phyloP scores from a whole-genome alignment of 2,888 invertebrate species.

The Phyllotreta cruciferae region DNA sequence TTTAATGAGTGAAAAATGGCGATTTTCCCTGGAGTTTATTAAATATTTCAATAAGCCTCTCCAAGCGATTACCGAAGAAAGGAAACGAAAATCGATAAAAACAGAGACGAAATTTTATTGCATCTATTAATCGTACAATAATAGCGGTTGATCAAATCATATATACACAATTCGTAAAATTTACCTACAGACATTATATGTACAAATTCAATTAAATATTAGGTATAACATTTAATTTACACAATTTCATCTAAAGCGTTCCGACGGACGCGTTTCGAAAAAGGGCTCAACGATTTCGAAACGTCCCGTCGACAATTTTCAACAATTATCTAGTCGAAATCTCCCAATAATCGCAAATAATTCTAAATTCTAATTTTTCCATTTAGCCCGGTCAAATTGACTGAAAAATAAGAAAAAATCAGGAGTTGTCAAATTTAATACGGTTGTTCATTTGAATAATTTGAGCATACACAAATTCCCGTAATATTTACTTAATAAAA shows the following conservation, averaged over 20 bases:
- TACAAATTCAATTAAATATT: slow-evolving; percentile 8
- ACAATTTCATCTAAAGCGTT: slow-evolving; percentile 10
- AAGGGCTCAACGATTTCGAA: slow-evolving; percentile 24
- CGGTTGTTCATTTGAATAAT: slow-evolving; percentile 5
- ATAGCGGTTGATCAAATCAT: slow-evolving; percentile 16
- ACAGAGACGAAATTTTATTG: slow-evolving; percentile 22
- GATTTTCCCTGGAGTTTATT: neutral
- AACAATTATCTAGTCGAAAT: neutral
- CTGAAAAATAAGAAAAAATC: neutral
- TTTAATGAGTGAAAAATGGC: no score
- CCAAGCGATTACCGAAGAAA: neutral
- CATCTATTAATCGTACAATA: slow-evolving; percentile 15
- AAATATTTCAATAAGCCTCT: neutral
- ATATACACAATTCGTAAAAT: slow-evolving; percentile 16
- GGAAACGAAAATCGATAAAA: neutral
- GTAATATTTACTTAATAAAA: neutral
- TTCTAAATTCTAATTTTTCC: neutral
- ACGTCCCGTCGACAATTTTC: slow-evolving; percentile 5
- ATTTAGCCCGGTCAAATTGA: neutral
- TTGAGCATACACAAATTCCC: neutral
- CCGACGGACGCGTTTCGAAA: slow-evolving; percentile 8
- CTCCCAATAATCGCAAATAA: slow-evolving; percentile 1
- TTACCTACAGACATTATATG: slow-evolving; percentile 1
- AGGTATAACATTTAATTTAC: slow-evolving; percentile 16
- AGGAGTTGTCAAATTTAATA: no score